Evolutionary conservation across 2,888 invertebrate species (phyloP).

Genomic region (Spodoptera exigua): DNA sequence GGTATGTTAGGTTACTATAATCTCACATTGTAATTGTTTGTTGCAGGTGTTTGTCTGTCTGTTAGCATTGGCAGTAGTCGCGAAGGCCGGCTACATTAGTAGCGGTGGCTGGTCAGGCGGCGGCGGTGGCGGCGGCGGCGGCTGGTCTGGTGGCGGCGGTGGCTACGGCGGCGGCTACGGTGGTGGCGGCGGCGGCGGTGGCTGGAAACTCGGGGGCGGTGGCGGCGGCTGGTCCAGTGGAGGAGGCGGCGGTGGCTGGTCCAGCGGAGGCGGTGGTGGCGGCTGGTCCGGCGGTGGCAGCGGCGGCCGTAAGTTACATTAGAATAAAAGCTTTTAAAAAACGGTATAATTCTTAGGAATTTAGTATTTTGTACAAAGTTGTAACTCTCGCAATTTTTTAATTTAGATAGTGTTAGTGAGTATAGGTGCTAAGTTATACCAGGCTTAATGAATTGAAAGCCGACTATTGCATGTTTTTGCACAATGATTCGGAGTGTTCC

Average conservation of each 20-base stretch:
- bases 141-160: slow-evolving; percentile 67
- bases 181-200: slow-evolving; percentile 59
- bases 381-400: too few species aligned
- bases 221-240: slow-evolving; percentile 70
- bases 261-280: slow-evolving; percentile 74
- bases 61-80: slow-evolving; percentile 78
- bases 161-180: slow-evolving; percentile 58
- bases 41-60: slow-evolving; percentile 84
- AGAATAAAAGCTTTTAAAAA: neutral
- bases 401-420: too few species aligned
- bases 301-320: slow-evolving; percentile 41
- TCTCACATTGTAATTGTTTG: slow-evolving; percentile 17
- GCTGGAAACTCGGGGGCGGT: slow-evolving; percentile 56
- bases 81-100: slow-evolving; percentile 77
- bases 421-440: too few species aligned
- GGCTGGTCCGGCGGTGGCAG: slow-evolving; percentile 61
- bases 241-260: slow-evolving; percentile 71
- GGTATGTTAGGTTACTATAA: too few species aligned
- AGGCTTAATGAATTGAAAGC: too few species aligned
- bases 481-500: too few species aligned
- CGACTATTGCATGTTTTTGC: too few species aligned
- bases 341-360: too few species aligned
- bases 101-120: slow-evolving; percentile 55
- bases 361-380: too few species aligned
- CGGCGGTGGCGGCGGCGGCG: slow-evolving; percentile 75